These are phyloP conservation scores for Crepidodera aurea DNA, from an alignment of 2,888 invertebrate genomes.

Conservation along the genomic window DNA sequence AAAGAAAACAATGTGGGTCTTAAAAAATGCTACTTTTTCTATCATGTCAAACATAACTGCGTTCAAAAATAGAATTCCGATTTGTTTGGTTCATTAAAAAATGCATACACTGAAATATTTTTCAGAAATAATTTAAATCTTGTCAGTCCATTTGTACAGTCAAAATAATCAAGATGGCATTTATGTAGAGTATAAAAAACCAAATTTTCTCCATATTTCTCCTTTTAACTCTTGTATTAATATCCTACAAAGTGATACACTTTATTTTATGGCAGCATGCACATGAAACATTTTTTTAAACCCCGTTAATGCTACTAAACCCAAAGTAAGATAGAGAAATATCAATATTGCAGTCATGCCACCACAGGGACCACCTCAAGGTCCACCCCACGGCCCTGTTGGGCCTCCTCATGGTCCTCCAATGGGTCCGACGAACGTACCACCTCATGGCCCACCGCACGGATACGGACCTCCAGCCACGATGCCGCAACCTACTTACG, in stretches of 20 bases:
- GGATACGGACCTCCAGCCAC: constrained; percentile 65
- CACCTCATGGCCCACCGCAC: constrained; percentile 65
- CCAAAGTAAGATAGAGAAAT: constrained; percentile 28
- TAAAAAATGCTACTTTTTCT: too few species aligned
- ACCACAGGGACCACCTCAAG: constrained; percentile 70
- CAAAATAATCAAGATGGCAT: too few species aligned
- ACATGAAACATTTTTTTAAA: not conserved
- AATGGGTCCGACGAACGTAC: constrained; percentile 65
- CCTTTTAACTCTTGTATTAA: constrained; percentile 8
- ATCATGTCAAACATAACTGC: too few species aligned
- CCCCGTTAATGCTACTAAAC: constrained; percentile 6
- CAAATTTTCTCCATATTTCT: constrained; percentile 4
- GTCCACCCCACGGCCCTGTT: constrained; percentile 69
- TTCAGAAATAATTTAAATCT: too few species aligned
- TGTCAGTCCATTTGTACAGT: too few species aligned
- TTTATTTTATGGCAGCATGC: constrained; percentile 13
- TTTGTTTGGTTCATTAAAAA: too few species aligned
- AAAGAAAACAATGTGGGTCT: too few species aligned
- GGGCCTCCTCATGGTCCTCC: constrained; percentile 70
- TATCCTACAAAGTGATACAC: not conserved
- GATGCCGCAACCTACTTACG: constrained; percentile 65
- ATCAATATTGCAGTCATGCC: constrained; percentile 62
- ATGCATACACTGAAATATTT: too few species aligned
- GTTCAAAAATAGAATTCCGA: too few species aligned
- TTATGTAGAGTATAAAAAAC: too few species aligned